phyloP scores from a whole-genome alignment of 1,140 invertebrate species.

The Heliconius melpomene region DNA sequence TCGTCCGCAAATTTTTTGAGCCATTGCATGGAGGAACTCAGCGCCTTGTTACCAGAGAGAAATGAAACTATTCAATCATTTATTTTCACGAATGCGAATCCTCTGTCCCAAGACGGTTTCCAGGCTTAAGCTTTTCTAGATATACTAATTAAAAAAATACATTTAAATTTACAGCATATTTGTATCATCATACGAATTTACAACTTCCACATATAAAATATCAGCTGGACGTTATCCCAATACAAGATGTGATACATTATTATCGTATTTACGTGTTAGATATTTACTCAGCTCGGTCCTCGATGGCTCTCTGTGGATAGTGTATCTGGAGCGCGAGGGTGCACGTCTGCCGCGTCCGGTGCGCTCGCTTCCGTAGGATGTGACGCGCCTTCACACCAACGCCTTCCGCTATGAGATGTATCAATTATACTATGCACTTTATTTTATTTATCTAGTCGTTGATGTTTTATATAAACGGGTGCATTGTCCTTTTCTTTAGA shows the following conservation, averaged over 20 bases:
- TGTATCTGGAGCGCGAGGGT: conserved; percentile 40
- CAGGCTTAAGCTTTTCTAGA: too few relatives aligned
- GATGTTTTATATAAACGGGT: background rate
- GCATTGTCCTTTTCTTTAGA: background rate
- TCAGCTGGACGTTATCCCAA: too few relatives aligned
- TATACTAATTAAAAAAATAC: too few relatives aligned
- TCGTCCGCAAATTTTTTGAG: too few relatives aligned
- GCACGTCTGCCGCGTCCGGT: conserved; percentile 49
- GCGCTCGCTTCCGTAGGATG: conserved; percentile 50
- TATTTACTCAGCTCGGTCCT: background rate
- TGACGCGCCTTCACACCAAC: conserved; percentile 52
- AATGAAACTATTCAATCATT: too few relatives aligned
- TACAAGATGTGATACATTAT: background rate
- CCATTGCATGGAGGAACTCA: too few relatives aligned
- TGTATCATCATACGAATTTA: too few relatives aligned
- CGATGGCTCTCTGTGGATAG: conserved; percentile 2
- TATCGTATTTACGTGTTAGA: background rate
- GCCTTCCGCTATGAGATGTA: conserved; percentile 41
- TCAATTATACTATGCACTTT: conserved; percentile 25
- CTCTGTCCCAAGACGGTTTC: too few relatives aligned
- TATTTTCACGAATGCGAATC: too few relatives aligned
- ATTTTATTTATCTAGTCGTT: background rate
- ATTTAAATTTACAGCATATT: too few relatives aligned
- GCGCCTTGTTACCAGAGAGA: too few relatives aligned
- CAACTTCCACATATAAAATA: too few relatives aligned